These are phyloP conservation scores for Daktulosphaira vitifoliae DNA, from an alignment of 1,140 invertebrate species.

Conservation along the genomic window DNA sequence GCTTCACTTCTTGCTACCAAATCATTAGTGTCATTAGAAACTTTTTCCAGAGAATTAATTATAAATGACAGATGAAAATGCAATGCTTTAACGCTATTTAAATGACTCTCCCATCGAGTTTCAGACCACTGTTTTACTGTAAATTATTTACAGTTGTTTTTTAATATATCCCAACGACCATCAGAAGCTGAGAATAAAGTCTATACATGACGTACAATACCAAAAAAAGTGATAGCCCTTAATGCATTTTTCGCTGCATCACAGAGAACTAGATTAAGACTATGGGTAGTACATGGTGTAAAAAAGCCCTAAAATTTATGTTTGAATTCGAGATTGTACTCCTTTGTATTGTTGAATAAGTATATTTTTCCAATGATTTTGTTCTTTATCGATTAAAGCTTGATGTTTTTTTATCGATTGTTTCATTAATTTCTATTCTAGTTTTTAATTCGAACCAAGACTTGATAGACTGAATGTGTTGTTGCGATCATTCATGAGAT, in stretches of 20 bases:
- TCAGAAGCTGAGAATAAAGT: not conserved
- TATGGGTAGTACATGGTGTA: not conserved
- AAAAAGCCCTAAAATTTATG: not conserved
- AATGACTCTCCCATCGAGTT: not conserved
- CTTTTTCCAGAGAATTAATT: not conserved
- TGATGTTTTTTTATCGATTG: too few species aligned
- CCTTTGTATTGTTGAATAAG: not conserved
- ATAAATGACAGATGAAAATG: not conserved
- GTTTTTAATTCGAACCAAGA: too few species aligned
- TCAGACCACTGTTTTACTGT: not conserved
- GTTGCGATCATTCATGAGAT: too few species aligned
- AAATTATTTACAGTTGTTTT: not conserved
- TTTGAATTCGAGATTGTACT: not conserved
- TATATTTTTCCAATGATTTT: too few species aligned
- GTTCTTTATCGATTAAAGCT: too few species aligned
- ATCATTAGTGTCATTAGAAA: not conserved
- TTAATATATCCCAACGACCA: not conserved
- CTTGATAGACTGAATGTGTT: too few species aligned
- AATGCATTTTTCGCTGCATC: not conserved
- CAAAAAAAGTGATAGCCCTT: not conserved
- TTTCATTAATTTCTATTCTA: too few species aligned
- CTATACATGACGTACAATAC: not conserved
- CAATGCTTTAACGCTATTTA: not conserved
- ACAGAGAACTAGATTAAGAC: not conserved
- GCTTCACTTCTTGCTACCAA: not conserved